phyloP scores from a whole-genome alignment of 1,140 invertebrate genomes.

The Sitobion miscanthi region DNA sequence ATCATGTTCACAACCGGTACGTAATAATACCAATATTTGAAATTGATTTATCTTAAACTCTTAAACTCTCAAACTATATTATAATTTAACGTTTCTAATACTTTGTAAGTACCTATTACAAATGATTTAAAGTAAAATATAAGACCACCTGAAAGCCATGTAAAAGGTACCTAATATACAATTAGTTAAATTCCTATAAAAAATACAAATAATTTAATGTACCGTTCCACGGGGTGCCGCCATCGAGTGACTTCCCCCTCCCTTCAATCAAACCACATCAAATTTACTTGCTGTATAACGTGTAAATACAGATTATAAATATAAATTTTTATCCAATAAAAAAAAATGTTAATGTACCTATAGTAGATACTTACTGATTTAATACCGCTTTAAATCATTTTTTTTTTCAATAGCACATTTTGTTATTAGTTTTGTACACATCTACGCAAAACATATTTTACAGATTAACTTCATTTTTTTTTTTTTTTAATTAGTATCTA shows the following conservation, averaged over 20 bases:
- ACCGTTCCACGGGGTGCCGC: too few relatives aligned
- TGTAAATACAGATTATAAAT: too few relatives aligned
- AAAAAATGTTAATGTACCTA: too few relatives aligned
- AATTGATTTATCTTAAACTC: not conserved
- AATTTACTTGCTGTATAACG: too few relatives aligned
- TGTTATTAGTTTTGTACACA: not conserved
- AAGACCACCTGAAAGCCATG: not conserved
- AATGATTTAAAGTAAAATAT: not conserved
- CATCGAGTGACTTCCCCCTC: too few relatives aligned
- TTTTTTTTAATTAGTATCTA: not conserved
- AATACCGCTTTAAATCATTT: not conserved
- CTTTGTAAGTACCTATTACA: not conserved
- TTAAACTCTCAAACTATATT: not conserved
- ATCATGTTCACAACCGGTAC: not conserved
- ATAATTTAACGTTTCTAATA: not conserved
- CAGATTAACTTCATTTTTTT: not conserved
- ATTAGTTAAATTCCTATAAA: too few relatives aligned
- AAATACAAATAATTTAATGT: too few relatives aligned
- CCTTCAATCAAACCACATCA: too few relatives aligned
- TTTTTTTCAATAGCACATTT: not conserved
- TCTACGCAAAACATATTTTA: not conserved
- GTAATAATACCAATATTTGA: not conserved
- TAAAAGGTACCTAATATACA: too few relatives aligned
- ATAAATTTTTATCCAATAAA: too few relatives aligned
- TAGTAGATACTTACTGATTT: not conserved